Conservation (phyloP, 2,797 vertebrate species). For the Chelmon rostratus region DNA sequence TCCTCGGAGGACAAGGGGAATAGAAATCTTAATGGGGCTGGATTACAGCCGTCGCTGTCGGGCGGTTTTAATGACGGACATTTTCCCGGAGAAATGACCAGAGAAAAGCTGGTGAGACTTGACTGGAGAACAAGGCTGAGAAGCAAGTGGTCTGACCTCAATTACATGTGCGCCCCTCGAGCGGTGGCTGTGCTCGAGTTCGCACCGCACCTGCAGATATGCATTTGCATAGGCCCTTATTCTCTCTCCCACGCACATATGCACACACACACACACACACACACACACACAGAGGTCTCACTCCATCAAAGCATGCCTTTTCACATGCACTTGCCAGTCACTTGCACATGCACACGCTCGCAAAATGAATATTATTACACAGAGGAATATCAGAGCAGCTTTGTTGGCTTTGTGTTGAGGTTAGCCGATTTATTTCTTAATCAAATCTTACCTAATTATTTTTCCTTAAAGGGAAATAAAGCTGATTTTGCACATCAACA, state of each 20-base stretch:
- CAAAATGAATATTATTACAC: not conserved
- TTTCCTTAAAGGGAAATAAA: not conserved
- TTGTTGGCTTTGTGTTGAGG: not conserved
- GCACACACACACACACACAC: not conserved
- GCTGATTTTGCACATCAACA: not conserved
- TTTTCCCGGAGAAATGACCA: constrained; percentile 51
- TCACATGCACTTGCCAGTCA: not conserved
- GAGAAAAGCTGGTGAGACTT: constrained; percentile 22
- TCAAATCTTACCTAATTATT: not conserved
- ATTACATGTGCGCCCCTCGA: constrained; percentile 33
- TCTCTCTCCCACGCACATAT: not conserved
- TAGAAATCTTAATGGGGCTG: constrained; percentile 63
- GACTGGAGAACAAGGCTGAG: constrained; percentile 30
- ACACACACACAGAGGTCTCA: not conserved
- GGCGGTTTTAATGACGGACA: constrained; percentile 58
- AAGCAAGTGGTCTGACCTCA: constrained; percentile 45
- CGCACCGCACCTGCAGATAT: constrained; percentile 9
- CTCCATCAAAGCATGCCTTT: not conserved
- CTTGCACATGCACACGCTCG: not conserved
- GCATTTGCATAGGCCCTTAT: constrained; percentile 13
- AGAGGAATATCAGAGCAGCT: not conserved
- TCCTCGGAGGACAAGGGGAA: constrained; percentile 62
- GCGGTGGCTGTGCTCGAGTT: constrained; percentile 21
- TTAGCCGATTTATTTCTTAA: not conserved
- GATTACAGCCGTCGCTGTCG: constrained; percentile 47